Base-by-base conservation (phyloP, 2,888 invertebrate genomes). In the Germaria angustata region DNA sequence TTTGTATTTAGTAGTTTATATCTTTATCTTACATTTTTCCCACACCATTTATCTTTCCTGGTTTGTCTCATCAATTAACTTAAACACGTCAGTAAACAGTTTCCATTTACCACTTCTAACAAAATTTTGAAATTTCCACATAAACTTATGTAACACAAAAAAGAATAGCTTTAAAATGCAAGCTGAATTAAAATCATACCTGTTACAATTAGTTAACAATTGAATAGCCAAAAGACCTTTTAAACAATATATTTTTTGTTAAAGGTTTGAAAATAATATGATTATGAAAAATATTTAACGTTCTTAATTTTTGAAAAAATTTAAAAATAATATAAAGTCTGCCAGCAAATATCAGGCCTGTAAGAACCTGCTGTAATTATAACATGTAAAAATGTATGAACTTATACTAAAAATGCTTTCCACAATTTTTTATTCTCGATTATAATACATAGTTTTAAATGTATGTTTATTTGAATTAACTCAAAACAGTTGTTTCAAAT, bases 161-260 rank as follows among this genome's bases (percentile, higher is more conserved):
- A 46, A 57, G 15, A 77, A 36, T 22, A 34, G 72, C 72, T 79
- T 66, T 59, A 65, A 51, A 72, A 46, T 32, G 59, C 72, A 66
- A 66, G 53, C 63, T 76, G 49, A 41, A 57, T 63, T 15, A 41
- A 57, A 59, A 53, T 53, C 61, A 76, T 61, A 36, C 36, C 57
- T 61, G 51, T 72, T 71, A 32, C 22, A 83, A 85, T 24, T 84
- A 80, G 84, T 85, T 85, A 80, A 84, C 81, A 86, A 85, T 84
- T 84, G 69, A 83, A 85, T 87, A 88, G 89, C 90, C 89, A 89
- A 89, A 88, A 87, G 86, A 88, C 87, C 86, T 87, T 84, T 85
- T 85, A 82, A 63, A 17, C 59, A 6, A 9, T n/a, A 41, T 59
- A 17, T 81, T 59, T 61, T 51, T 34, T 34, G 15, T 34, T 41